A percentile compares a stretch with the other conserved stretches of the same genome.
Evolutionary conservation across 1,140 invertebrate species (phyloP).

Genomic region (Campoletis sonorensis): DNA sequence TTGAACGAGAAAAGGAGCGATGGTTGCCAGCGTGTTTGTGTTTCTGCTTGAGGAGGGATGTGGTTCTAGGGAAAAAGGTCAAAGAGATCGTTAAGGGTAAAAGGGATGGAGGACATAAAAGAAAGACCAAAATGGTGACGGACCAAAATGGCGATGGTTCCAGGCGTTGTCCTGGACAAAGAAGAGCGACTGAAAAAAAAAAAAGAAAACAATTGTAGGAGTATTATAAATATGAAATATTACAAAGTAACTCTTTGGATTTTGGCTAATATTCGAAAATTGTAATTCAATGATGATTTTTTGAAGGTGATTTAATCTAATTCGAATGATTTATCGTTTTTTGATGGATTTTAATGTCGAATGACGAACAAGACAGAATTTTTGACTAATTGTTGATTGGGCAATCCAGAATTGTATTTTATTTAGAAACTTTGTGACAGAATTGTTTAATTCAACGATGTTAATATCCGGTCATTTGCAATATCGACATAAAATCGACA

Average conservation of each 20-base stretch:
- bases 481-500: neutral
- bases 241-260: neutral
- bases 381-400: no score
- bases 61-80: conserved; percentile 16
- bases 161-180: neutral
- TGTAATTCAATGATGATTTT: no score
- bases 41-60: neutral
- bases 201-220: neutral
- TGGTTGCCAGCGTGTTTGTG: neutral
- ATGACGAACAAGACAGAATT: no score
- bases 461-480: neutral
- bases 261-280: no score
- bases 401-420: no score
- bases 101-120: conserved; percentile 50
- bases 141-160: conserved; percentile 45
- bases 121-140: conserved; percentile 16
- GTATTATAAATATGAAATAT: neutral
- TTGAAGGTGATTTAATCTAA: no score
- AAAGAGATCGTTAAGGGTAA: conserved; percentile 16
- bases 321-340: no score
- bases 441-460: neutral
- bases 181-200: no score
- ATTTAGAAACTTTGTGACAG: neutral
- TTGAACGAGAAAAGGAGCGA: conserved; percentile 6
- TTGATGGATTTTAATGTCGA: no score